phyloP scores from a whole-genome alignment of 2,113 vertebrate species.

The Esox niger region DNA sequence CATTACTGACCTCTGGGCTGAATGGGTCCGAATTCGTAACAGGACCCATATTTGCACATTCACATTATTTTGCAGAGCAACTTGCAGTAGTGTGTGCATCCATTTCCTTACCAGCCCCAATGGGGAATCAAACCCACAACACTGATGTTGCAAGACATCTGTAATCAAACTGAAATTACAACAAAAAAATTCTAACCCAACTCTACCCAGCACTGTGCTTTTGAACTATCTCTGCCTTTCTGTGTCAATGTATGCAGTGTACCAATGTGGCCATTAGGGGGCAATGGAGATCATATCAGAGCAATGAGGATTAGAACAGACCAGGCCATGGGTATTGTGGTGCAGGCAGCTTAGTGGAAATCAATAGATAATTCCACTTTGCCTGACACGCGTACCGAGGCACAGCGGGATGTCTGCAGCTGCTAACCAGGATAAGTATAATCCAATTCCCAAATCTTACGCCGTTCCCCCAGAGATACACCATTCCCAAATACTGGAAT shows the following conservation, averaged over 20 bases:
- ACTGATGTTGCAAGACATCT: too few species aligned
- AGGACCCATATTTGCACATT: too few species aligned
- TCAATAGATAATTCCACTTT: neutral
- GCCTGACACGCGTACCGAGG: neutral
- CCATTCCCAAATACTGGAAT: constrained; percentile 9
- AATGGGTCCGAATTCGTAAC: neutral
- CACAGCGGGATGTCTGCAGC: neutral
- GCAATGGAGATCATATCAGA: neutral
- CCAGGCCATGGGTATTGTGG: neutral
- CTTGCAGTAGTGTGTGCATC: too few species aligned
- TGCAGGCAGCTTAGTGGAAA: neutral
- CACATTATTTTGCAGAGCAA: too few species aligned
- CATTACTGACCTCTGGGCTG: neutral
- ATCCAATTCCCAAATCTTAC: constrained; percentile 1
- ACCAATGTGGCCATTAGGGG: neutral
- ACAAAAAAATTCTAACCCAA: neutral
- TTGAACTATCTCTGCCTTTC: neutral
- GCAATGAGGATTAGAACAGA: neutral
- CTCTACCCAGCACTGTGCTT: neutral
- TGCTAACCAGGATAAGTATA: neutral
- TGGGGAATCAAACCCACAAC: neutral
- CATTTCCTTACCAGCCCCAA: neutral
- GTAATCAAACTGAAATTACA: too few species aligned
- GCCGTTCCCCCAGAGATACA: neutral
- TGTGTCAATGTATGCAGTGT: neutral